phyloP scores from a whole-genome alignment of 2,113 vertebrate species.

The Pteruthius melanotis region DNA sequence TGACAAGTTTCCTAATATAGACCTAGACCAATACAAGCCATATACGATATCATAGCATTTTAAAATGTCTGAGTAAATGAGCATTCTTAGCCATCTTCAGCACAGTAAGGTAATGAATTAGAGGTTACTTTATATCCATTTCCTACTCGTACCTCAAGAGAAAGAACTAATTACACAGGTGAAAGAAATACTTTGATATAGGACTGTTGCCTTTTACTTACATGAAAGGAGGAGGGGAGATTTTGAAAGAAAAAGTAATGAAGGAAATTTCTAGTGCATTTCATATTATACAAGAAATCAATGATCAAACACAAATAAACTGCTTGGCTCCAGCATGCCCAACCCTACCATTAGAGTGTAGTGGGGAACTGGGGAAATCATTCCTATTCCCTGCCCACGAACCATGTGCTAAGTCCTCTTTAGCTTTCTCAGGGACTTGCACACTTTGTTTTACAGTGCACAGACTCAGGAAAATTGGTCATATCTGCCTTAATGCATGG shows the following conservation, averaged over 20 bases:
- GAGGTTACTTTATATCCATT: neutral
- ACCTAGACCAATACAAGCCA: neutral
- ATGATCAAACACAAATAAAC: neutral
- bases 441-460: neutral
- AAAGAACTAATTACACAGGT: neutral
- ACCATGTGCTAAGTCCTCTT: neutral
- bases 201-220: neutral
- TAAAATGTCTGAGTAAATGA: neutral
- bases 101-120: neutral
- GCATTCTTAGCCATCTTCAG: neutral
- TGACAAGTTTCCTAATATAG: neutral
- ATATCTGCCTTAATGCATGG: neutral
- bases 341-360: neutral
- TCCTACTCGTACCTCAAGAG: neutral
- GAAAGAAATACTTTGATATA: neutral
- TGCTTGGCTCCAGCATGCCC: neutral
- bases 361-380: neutral
- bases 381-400: neutral
- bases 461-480: neutral
- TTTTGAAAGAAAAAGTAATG: neutral
- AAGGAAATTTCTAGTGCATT: neutral
- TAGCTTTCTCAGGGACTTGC: neutral
- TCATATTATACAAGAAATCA: neutral
- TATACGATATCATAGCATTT: rapidly evolving
- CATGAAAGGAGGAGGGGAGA: neutral